Evolutionary conservation across 2,113 vertebrate species (phyloP).

Genomic region (Tympanuchus pallidicinctus): DNA sequence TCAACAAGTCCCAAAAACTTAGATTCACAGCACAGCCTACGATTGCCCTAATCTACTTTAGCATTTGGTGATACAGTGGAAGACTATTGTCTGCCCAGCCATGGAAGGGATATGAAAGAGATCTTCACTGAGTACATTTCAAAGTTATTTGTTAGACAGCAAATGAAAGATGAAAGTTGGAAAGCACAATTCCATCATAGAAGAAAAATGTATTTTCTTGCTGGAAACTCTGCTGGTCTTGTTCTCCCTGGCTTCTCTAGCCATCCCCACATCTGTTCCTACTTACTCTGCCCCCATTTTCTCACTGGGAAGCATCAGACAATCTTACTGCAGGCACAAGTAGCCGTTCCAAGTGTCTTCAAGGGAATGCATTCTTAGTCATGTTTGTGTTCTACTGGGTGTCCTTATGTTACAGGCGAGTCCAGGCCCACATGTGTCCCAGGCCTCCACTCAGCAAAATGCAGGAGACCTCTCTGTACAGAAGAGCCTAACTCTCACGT

Average conservation of each 20-base stretch:
- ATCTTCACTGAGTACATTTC: constrained; percentile 32
- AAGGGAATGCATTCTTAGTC: constrained; percentile 46
- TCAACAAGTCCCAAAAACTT: constrained; percentile 29
- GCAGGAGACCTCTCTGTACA: background rate
- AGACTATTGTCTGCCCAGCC: constrained; percentile 36
- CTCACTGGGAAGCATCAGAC: constrained; percentile 49
- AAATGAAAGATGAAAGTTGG: constrained; percentile 66
- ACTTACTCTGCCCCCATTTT: constrained; percentile 55
- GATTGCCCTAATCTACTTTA: background rate
- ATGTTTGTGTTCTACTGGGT: constrained; percentile 21
- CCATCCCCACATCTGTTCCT: constrained; percentile 51
- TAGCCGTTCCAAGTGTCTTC: constrained; percentile 19
- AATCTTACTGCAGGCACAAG: constrained; percentile 55
- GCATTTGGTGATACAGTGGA: constrained; percentile 34
- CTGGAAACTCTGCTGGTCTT: constrained; percentile 12
- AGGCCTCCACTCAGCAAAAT: background rate
- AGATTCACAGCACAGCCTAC: background rate
- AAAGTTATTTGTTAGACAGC: constrained; percentile 60
- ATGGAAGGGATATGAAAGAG: background rate
- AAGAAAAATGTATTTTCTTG: constrained; percentile 51
- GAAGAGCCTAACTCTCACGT: background rate
- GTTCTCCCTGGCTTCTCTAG: constrained; percentile 22
- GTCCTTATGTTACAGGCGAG: constrained; percentile 24
- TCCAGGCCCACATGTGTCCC: background rate
- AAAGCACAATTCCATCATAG: constrained; percentile 52